These are phyloP conservation scores for Euwallacea fornicatus DNA, from an alignment of 1,140 invertebrate genomes.

Conservation along the genomic window DNA sequence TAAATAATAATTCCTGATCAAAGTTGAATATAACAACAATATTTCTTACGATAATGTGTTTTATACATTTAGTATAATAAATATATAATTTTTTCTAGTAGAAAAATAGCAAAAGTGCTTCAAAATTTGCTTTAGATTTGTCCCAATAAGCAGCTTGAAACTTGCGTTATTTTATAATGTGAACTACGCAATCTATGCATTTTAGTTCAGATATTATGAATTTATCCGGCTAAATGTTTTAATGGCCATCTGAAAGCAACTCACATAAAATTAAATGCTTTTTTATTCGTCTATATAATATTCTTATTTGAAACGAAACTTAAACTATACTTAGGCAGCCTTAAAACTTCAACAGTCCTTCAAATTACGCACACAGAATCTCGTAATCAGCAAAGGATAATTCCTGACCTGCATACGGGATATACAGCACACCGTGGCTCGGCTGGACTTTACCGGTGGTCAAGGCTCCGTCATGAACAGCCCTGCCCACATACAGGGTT, in stretches of 20 bases:
- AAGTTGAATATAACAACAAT: no score
- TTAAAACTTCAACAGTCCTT: background rate
- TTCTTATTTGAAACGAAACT: no score
- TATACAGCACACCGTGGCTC: constrained; percentile 70
- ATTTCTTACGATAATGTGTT: no score
- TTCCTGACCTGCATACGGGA: constrained; percentile 71
- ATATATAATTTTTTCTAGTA: background rate
- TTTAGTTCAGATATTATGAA: background rate
- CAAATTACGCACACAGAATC: constrained; percentile 56
- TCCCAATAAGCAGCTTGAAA: background rate
- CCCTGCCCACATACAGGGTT: constrained; percentile 69
- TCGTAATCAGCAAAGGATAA: constrained; percentile 75
- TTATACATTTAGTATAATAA: no score
- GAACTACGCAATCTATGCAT: no score
- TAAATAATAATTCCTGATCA: no score
- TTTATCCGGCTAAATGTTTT: background rate
- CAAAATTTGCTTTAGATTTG: background rate
- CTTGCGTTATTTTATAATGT: background rate
- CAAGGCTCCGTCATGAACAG: constrained; percentile 65
- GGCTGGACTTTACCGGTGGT: constrained; percentile 75
- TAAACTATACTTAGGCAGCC: background rate
- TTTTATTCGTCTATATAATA: no score
- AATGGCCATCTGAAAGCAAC: background rate
- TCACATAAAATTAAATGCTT: no score
- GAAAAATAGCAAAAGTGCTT: background rate